A percentile compares a stretch with the other conserved stretches of the same genome.
These are phyloP conservation scores for Brachyptera putata DNA, from an alignment of 2,888 invertebrate species.

Conservation along the genomic window DNA sequence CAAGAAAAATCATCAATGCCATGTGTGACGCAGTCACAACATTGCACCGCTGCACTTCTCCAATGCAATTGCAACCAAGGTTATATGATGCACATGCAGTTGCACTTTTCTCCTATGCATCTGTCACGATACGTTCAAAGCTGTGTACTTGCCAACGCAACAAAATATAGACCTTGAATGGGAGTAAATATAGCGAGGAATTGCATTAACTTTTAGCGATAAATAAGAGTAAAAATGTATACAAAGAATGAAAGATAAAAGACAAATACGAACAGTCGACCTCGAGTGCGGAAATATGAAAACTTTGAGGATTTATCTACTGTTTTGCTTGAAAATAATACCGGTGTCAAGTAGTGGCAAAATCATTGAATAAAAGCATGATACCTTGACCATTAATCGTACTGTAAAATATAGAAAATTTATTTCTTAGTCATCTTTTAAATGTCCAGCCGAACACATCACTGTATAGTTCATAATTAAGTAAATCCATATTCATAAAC, in stretches of 20 bases:
- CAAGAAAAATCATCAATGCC: too few species aligned
- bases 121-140: too few species aligned
- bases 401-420: too few species aligned
- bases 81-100: not conserved
- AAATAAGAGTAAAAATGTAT: conserved; percentile 6
- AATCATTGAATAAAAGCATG: too few species aligned
- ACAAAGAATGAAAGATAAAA: conserved; percentile 2
- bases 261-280: not conserved
- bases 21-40: conserved; percentile 3
- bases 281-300: not conserved
- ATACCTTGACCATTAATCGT: too few species aligned
- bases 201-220: not conserved
- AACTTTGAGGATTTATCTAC: too few species aligned
- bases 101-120: not conserved
- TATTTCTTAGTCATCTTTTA: too few species aligned
- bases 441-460: too few species aligned
- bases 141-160: not conserved
- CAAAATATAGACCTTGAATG: not conserved
- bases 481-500: too few species aligned
- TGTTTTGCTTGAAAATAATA: too few species aligned
- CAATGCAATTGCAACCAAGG: conserved; percentile 1
- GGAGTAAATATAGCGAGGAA: not conserved
- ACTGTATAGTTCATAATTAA: too few species aligned
- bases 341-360: too few species aligned
- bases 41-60: not conserved